Conservation (phyloP, 2,888 invertebrate species). For the Amblyteles armatorius region DNA sequence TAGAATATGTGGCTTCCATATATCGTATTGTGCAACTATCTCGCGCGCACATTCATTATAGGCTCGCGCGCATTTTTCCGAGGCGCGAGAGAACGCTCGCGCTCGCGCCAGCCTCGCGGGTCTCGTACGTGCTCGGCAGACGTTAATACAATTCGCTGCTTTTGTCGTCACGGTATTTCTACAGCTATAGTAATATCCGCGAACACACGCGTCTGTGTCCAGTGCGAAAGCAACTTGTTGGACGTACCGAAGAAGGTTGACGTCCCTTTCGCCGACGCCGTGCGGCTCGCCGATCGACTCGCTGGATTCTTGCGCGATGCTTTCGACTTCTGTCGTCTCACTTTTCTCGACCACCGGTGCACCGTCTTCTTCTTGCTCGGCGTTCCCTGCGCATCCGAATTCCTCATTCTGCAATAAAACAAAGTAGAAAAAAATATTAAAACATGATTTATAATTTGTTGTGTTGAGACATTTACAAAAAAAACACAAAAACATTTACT, state of each 20-base stretch:
- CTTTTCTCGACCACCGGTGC: slow-evolving; percentile 87
- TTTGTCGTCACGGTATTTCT: slow-evolving; percentile 42
- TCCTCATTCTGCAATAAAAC: slow-evolving; percentile 47
- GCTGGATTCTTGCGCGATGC: slow-evolving; percentile 84
- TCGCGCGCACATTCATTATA: slow-evolving; percentile 27
- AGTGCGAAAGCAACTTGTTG: slow-evolving; percentile 1
- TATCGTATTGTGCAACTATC: slow-evolving; percentile 41
- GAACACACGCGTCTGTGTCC: background rate
- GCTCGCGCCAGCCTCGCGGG: background rate
- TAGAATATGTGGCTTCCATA: background rate
- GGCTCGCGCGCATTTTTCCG: slow-evolving; percentile 15
- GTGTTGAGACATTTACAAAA: no score
- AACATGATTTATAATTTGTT: background rate
- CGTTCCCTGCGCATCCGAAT: slow-evolving; percentile 36
- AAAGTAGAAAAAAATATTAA: background rate
- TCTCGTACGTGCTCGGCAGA: slow-evolving; percentile 40
- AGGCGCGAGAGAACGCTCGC: background rate
- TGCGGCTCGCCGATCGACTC: slow-evolving; percentile 55
- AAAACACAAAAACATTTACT: no score
- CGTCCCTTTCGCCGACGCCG: slow-evolving; percentile 56
- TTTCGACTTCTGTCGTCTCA: slow-evolving; percentile 88
- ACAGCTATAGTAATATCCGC: slow-evolving; percentile 17
- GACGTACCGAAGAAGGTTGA: slow-evolving; percentile 67
- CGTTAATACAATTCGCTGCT: slow-evolving; percentile 47
- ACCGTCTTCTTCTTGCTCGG: slow-evolving; percentile 71